Evolutionary conservation across 2,797 vertebrate genomes (phyloP).

Genomic region (Notoglanidium macrostoma): DNA sequence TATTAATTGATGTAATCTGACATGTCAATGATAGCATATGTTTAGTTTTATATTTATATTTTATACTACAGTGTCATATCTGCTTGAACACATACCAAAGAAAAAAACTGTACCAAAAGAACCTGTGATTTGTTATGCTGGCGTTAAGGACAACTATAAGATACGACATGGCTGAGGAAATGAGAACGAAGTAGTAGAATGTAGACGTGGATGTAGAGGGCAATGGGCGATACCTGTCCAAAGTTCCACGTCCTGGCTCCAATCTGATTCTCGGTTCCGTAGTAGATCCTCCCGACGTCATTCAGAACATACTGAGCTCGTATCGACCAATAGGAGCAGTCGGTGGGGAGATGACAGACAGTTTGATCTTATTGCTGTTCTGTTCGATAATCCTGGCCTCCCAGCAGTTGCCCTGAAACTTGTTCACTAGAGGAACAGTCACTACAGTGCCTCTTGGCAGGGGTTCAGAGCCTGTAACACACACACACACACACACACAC

Average conservation of each 20-base stretch:
- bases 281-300: conserved; percentile 82
- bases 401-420: conserved; percentile 72
- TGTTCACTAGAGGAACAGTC: conserved; percentile 73
- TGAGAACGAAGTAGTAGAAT: conserved; percentile 63
- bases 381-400: conserved; percentile 73
- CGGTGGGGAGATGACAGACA: conserved; percentile 77
- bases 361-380: conserved; percentile 62
- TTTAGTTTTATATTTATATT: neutral
- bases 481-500: neutral
- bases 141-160: conserved; percentile 63
- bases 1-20: too few relatives aligned
- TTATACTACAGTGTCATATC: neutral
- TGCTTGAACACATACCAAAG: neutral
- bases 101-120: neutral
- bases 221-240: conserved; percentile 76
- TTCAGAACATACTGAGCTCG: conserved; percentile 81
- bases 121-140: neutral
- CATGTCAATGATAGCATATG: neutral
- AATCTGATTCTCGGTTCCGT: conserved; percentile 85
- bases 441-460: conserved; percentile 78
- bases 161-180: too few relatives aligned
- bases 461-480: conserved; percentile 68
- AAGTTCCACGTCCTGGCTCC: conserved; percentile 85
- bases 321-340: conserved; percentile 79
- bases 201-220: conserved; percentile 24